Percentiles rank a stretch among this genome's conserved stretches.
Evolutionary conservation across 1,140 invertebrate genomes (phyloP).

Genomic region (Drosophila tropicalis): DNA sequence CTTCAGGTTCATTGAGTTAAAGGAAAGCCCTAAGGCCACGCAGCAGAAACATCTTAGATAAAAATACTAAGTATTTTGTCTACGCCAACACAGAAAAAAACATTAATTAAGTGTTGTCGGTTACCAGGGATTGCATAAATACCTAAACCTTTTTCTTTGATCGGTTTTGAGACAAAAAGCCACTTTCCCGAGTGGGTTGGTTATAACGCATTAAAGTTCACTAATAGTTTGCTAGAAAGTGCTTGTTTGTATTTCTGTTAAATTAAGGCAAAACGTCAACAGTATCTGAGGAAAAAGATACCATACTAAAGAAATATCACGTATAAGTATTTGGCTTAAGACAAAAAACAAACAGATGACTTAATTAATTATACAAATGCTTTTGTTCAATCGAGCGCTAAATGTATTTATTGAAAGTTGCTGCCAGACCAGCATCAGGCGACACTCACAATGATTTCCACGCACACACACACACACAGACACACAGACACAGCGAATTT

Average conservation of each 20-base stretch:
- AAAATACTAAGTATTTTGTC: not conserved
- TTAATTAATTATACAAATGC: conserved; percentile 66
- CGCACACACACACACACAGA: conserved; percentile 42
- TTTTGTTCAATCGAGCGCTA: conserved; percentile 41
- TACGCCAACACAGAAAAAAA: conserved; percentile 38
- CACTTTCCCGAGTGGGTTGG: too few species aligned
- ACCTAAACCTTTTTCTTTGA: not conserved
- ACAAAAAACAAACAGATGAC: conserved; percentile 41
- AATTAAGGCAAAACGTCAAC: too few species aligned
- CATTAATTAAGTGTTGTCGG: conserved; percentile 43
- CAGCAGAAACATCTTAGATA: not conserved
- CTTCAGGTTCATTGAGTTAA: not conserved
- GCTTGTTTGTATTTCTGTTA: too few species aligned
- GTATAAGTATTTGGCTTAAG: conserved; percentile 11
- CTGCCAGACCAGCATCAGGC: conserved; percentile 20
- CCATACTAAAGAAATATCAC: too few species aligned
- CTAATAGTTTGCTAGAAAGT: too few species aligned
- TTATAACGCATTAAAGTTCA: too few species aligned
- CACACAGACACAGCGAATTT: conserved; percentile 21
- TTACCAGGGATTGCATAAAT: not conserved
- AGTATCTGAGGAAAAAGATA: too few species aligned
- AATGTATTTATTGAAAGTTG: conserved; percentile 59
- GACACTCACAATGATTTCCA: conserved; percentile 25
- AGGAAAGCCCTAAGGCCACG: not conserved
- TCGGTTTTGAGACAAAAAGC: not conserved